A percentile compares a stretch with the other conserved stretches of the same genome.
Conservation (phyloP, 1,140 invertebrate genomes). For the Drosophila tsacasi region DNA sequence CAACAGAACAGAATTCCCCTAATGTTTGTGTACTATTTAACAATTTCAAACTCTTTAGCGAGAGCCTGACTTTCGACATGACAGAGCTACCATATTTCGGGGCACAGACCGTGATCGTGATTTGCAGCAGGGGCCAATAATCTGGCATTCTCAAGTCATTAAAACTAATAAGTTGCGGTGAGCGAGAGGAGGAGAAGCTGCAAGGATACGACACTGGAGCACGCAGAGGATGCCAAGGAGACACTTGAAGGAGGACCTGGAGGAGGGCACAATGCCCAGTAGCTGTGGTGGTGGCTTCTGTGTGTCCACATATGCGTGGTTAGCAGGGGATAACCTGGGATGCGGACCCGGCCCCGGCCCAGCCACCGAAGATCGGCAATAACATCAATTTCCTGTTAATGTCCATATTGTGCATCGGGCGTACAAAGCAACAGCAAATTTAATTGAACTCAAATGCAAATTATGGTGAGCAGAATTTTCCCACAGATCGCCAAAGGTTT, state of each 20-base stretch:
- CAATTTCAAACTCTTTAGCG: background rate
- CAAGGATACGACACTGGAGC: conserved; percentile 11
- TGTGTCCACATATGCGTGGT: conserved; percentile 31
- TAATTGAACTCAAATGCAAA: conserved; percentile 77
- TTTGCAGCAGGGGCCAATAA: background rate
- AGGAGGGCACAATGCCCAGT: background rate
- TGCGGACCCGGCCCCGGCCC: background rate
- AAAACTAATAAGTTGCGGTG: conserved; percentile 19
- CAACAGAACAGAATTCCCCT: background rate
- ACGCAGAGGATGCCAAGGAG: conserved; percentile 10
- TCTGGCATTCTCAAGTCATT: conserved; percentile 17
- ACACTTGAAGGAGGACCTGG: background rate
- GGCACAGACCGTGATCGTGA: conserved; percentile 9
- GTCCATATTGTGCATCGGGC: conserved; percentile 55
- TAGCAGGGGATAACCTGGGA: background rate
- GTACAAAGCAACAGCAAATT: conserved; percentile 38
- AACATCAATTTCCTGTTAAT: conserved; percentile 59
- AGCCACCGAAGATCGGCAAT: conserved; percentile 19
- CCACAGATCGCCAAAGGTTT: conserved; percentile 72
- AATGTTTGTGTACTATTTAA: background rate
- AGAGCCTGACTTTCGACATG: background rate
- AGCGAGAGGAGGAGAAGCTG: background rate
- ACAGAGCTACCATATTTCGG: background rate
- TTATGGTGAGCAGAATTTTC: conserved; percentile 76
- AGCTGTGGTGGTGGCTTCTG: conserved; percentile 16